Evolutionary conservation across 2,888 invertebrate genomes (phyloP).

Genomic region (Drosophila colorata): DNA sequence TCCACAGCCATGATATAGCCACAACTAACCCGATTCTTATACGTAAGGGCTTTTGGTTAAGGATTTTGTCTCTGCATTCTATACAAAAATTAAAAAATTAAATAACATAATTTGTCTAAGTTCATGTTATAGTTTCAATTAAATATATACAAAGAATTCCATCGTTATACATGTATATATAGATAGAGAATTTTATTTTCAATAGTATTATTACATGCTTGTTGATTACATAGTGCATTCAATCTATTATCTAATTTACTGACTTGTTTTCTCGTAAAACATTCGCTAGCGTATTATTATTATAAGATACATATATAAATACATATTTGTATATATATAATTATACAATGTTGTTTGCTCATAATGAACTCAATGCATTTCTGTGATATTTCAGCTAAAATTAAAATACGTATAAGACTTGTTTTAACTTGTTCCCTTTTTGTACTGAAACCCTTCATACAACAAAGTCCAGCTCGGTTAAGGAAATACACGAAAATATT

Average conservation of each 20-base stretch:
- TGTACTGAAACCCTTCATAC: slow-evolving; percentile 41
- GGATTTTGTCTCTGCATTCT: no score
- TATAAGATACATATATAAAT: not conserved
- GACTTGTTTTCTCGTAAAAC: not conserved
- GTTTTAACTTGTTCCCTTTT: slow-evolving; percentile 41
- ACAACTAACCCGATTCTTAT: no score
- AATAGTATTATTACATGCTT: slow-evolving; percentile 31
- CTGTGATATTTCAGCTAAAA: slow-evolving; percentile 13
- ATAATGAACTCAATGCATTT: not conserved
- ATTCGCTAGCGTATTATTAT: not conserved
- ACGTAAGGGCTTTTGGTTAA: no score
- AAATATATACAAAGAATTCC: no score
- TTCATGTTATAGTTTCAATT: no score
- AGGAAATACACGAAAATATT: slow-evolving; percentile 4
- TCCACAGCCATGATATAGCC: no score
- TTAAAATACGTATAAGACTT: not conserved
- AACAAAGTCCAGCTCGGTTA: slow-evolving; percentile 11
- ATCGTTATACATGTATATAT: not conserved
- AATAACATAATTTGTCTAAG: no score
- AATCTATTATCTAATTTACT: slow-evolving; percentile 31
- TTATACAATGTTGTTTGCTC: not conserved
- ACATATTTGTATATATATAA: not conserved
- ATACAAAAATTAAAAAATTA: no score
- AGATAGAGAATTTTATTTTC: slow-evolving; percentile 31
- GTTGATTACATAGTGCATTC: slow-evolving; percentile 37